Percentiles rank a stretch among this genome's conserved stretches.
Evolutionary conservation across 2,113 vertebrate species (phyloP).

Genomic region (Uria lomvia): DNA sequence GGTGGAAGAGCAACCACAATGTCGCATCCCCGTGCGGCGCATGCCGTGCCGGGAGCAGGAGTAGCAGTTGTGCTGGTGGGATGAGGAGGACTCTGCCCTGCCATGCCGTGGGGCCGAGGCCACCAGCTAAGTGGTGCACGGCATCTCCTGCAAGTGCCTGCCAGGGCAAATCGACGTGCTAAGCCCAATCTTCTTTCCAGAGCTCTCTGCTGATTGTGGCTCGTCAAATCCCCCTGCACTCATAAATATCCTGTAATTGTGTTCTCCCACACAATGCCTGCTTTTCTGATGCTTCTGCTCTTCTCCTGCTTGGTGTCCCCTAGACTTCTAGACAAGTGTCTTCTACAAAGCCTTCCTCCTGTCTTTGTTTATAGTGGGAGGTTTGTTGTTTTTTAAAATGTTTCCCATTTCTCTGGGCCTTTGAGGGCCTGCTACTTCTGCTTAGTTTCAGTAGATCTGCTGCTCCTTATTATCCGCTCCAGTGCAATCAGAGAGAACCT

Average conservation of each 20-base stretch:
- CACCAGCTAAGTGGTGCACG: neutral
- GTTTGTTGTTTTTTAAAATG: neutral
- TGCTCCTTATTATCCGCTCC: slow-evolving; percentile 59
- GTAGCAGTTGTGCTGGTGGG: rapidly evolving
- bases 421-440: neutral
- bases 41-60: rapidly evolving
- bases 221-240: rapidly evolving
- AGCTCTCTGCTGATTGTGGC: neutral
- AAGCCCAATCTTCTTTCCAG: neutral
- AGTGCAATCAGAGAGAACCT: slow-evolving; percentile 45
- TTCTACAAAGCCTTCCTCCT: neutral
- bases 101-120: rapidly evolving
- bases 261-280: neutral
- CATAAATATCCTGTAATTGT: neutral
- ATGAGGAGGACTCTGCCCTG: neutral
- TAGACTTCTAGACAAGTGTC: neutral
- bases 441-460: slow-evolving; percentile 38
- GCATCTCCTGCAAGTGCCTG: neutral
- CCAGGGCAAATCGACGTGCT: rapidly evolving
- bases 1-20: rapidly evolving
- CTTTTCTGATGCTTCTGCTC: neutral
- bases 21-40: rapidly evolving
- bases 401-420: neutral
- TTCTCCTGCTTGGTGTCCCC: neutral
- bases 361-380: neutral